phyloP scores from a whole-genome alignment of 2,888 invertebrate genomes.

The Bombyx huttoni region DNA sequence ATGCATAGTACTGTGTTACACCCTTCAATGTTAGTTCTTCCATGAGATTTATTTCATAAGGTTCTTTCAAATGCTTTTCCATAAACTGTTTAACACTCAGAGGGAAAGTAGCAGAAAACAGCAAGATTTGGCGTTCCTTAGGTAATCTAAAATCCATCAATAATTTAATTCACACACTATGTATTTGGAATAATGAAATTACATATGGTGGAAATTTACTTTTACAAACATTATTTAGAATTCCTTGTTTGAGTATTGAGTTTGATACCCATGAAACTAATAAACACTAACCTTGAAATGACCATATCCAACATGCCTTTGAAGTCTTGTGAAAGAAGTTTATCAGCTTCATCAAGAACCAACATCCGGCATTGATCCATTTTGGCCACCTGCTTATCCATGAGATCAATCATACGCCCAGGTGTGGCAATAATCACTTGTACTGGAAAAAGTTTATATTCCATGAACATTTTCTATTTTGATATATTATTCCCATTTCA shows the following conservation, averaged over 20 bases:
- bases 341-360: slow-evolving; percentile 99
- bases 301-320: slow-evolving; percentile 99
- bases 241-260: too few species aligned
- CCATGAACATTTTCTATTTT: slow-evolving; percentile 80
- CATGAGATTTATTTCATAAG: slow-evolving; percentile 99
- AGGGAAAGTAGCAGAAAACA: slow-evolving; percentile 99
- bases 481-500: slow-evolving; percentile 77
- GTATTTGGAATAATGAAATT: too few species aligned
- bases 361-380: slow-evolving; percentile 97
- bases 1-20: slow-evolving; percentile 99
- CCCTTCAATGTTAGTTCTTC: slow-evolving; percentile 99
- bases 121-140: slow-evolving; percentile 94
- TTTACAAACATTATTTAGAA: too few species aligned
- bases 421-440: slow-evolving; percentile 99
- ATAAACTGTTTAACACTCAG: slow-evolving; percentile 98
- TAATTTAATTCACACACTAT: too few species aligned
- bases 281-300: slow-evolving; percentile 73
- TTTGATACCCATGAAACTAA: slow-evolving; percentile 1
- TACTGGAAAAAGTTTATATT: slow-evolving; percentile 70
- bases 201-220: too few species aligned
- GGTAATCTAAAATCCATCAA: slow-evolving; percentile 78
- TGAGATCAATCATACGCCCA: slow-evolving; percentile 98
- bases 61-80: slow-evolving; percentile 96
- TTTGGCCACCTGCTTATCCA: slow-evolving; percentile 96
- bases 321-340: slow-evolving; percentile 98